Percentiles rank a stretch among this genome's conserved stretches.
Conservation (phyloP, 2,888 invertebrate genomes). For the Sinodicranocentrus sp. region DNA sequence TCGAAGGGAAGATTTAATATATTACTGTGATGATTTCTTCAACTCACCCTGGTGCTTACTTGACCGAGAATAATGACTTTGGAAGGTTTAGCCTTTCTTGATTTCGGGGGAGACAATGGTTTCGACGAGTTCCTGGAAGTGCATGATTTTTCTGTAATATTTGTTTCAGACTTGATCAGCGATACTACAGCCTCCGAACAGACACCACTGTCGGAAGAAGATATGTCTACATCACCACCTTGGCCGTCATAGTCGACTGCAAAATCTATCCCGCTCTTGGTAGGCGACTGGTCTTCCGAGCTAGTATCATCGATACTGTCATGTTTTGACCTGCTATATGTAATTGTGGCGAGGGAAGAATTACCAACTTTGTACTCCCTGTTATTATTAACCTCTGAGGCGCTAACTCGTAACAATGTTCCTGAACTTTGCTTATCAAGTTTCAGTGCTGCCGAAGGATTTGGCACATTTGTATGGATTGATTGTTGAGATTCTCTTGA, state of each 20-base stretch:
- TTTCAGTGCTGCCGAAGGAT: background rate
- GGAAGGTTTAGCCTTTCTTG: background rate
- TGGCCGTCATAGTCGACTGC: background rate
- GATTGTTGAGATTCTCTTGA: slow-evolving; percentile 13
- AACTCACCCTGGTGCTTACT: slow-evolving; percentile 27
- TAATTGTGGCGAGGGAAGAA: too few relatives aligned
- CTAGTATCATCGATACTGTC: background rate
- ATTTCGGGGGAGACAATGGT: background rate
- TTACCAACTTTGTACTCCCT: slow-evolving; percentile 52
- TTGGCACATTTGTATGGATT: background rate
- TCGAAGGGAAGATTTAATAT: background rate
- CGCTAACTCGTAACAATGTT: background rate
- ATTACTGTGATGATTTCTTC: background rate
- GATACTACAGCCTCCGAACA: slow-evolving; percentile 7
- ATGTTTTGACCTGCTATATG: background rate
- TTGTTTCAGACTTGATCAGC: background rate
- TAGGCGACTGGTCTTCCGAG: background rate
- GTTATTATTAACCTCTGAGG: slow-evolving; percentile 51
- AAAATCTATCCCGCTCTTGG: background rate
- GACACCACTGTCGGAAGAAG: slow-evolving; percentile 37
- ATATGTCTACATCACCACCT: background rate
- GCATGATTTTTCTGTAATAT: background rate
- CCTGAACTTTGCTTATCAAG: background rate
- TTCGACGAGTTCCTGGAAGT: too few relatives aligned
- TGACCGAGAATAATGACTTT: background rate